A percentile compares a stretch with the other conserved stretches of the same genome.
These are phyloP conservation scores for Melieria picta DNA, from an alignment of 2,888 invertebrate species.

Conservation along the genomic window DNA sequence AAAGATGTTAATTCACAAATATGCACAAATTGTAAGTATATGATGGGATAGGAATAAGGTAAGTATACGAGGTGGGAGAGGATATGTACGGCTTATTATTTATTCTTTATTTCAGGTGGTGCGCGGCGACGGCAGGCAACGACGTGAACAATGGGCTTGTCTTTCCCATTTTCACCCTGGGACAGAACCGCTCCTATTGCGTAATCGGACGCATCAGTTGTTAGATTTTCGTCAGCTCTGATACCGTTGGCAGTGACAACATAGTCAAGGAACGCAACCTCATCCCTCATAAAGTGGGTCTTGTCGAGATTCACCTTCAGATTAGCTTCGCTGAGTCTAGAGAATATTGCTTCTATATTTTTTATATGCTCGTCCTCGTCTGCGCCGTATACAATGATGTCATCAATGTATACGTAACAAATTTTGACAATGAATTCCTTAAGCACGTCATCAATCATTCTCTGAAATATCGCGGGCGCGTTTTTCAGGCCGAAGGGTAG, in stretches of 20 bases:
- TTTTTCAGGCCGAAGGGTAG: too few relatives aligned
- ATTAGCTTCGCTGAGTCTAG: conserved; percentile 22
- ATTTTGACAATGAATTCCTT: conserved; percentile 22
- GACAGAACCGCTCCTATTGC: too few relatives aligned
- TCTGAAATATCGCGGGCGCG: not conserved
- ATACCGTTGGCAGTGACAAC: conserved; percentile 22
- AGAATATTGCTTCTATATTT: conserved; percentile 21
- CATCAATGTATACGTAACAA: conserved; percentile 27
- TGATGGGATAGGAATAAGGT: too few relatives aligned
- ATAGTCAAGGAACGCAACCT: conserved; percentile 34
- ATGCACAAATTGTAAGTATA: too few relatives aligned
- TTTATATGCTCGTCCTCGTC: conserved; percentile 20
- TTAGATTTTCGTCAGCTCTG: not conserved
- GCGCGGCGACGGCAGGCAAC: too few relatives aligned
- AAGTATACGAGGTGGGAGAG: too few relatives aligned
- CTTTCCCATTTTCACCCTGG: too few relatives aligned
- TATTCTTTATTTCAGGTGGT: too few relatives aligned
- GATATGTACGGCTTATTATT: too few relatives aligned
- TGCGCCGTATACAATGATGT: conserved; percentile 16
- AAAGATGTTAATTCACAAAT: too few relatives aligned
- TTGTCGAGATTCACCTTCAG: conserved; percentile 23
- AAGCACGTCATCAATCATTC: conserved; percentile 27
- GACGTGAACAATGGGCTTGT: too few relatives aligned
- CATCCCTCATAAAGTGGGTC: conserved; percentile 19
- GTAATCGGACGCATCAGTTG: too few relatives aligned